Evolutionary conservation across 2,797 vertebrate genomes (phyloP).

Genomic region (Phalloptychus januarius): DNA sequence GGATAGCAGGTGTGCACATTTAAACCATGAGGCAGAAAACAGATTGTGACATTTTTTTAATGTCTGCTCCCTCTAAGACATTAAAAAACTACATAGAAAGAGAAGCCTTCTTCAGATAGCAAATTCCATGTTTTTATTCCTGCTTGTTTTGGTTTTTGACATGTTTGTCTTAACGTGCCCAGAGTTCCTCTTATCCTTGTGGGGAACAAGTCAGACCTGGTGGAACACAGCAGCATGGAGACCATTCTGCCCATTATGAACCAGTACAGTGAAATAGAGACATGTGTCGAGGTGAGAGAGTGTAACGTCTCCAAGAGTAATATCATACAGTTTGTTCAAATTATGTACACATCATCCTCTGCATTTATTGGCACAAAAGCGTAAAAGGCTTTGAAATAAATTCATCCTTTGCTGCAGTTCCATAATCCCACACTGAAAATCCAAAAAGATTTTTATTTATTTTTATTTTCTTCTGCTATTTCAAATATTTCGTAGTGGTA

Average conservation of each 20-base stretch:
- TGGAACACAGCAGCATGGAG: slow-evolving; percentile 98
- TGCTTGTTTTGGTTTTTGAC: not conserved
- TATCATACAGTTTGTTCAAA: not conserved
- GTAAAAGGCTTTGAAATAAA: not conserved
- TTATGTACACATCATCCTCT: not conserved
- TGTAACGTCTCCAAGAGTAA: not conserved
- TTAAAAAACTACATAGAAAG: not conserved
- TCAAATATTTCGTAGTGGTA: not conserved
- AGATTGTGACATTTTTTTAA: not conserved
- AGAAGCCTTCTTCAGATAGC: not conserved
- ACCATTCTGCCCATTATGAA: slow-evolving; percentile 98
- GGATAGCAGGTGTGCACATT: slow-evolving; percentile 88
- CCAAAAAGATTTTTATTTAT: not conserved
- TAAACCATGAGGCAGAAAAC: not conserved
- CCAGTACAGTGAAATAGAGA: slow-evolving; percentile 95
- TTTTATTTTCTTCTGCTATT: not conserved
- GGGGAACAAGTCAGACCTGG: slow-evolving; percentile 96
- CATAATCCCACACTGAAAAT: not conserved
- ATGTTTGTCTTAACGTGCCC: slow-evolving; percentile 17
- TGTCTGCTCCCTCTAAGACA: not conserved
- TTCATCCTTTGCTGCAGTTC: not conserved
- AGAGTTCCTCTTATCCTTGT: slow-evolving; percentile 96
- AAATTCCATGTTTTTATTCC: not conserved
- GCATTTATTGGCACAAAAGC: not conserved
- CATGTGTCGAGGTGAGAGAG: slow-evolving; percentile 92